Conservation (phyloP, 2,113 vertebrate species). For the Protobothrops mucrosquamatus region DNA sequence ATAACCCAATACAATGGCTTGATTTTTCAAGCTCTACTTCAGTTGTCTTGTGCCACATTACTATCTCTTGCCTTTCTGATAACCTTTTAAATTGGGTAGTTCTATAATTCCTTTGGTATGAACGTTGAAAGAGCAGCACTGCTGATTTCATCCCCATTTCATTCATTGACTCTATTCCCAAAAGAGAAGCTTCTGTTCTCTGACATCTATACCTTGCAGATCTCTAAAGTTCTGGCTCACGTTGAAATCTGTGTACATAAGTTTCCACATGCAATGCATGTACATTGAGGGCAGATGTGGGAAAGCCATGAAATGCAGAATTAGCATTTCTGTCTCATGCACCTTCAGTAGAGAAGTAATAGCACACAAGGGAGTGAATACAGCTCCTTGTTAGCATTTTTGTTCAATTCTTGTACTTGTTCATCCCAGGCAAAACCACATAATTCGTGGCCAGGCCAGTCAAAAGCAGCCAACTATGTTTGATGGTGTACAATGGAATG, state of each 20-base stretch:
- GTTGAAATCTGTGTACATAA: background rate
- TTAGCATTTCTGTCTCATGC: background rate
- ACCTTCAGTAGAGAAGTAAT: background rate
- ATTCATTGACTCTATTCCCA: too few relatives aligned
- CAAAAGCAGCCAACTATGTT: background rate
- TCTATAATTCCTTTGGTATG: background rate
- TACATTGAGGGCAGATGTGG: background rate
- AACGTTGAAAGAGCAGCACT: background rate
- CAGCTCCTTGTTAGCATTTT: background rate
- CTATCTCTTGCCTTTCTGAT: background rate
- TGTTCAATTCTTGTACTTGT: background rate
- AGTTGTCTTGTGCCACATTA: background rate
- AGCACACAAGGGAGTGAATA: background rate
- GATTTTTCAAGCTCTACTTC: background rate
- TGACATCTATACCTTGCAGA: background rate
- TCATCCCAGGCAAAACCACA: background rate
- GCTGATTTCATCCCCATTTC: background rate
- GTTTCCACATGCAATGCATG: background rate
- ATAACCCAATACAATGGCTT: background rate
- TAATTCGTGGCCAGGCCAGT: background rate
- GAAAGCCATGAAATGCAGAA: background rate
- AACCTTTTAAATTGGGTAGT: background rate
- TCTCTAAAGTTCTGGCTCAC: background rate
- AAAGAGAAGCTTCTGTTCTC: too few relatives aligned
- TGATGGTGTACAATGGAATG: background rate